Conservation (phyloP, 2,888 invertebrate genomes). For the Lepidocyrtoides sp. region DNA sequence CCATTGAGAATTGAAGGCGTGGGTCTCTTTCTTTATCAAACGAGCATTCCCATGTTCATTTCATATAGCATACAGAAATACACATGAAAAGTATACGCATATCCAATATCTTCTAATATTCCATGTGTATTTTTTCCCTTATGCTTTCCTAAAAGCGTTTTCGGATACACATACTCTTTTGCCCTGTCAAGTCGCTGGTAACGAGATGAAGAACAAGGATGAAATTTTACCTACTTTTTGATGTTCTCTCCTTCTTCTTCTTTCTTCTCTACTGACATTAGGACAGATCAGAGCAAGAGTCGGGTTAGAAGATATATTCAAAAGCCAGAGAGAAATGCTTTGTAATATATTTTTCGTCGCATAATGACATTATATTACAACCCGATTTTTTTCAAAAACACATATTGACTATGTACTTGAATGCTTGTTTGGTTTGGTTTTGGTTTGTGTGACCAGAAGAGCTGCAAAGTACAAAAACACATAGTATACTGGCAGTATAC, state of each 20-base stretch:
- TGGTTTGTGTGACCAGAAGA: not conserved
- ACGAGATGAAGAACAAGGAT: not conserved
- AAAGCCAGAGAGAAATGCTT: not conserved
- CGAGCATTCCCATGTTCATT: not conserved
- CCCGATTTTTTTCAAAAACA: not conserved
- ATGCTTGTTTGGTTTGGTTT: conserved; percentile 10
- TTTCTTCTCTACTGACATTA: conserved; percentile 37
- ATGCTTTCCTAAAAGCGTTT: not conserved
- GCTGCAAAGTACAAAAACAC: conserved; percentile 4
- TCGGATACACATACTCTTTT: not conserved
- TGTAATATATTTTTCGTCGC: not conserved
- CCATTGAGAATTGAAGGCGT: conserved; percentile 70
- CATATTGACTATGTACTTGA: conserved; percentile 21
- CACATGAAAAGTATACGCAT: not conserved
- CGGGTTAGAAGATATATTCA: not conserved
- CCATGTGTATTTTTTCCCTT: too few relatives aligned
- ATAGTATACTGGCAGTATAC: too few relatives aligned
- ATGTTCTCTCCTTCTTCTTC: not conserved
- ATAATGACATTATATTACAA: not conserved
- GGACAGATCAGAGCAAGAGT: not conserved
- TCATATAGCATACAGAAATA: too few relatives aligned
- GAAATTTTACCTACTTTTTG: not conserved
- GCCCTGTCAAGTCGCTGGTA: not conserved
- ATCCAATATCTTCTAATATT: too few relatives aligned
- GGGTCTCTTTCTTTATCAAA: conserved; percentile 41